These are phyloP conservation scores for Zele albiditarsus DNA, from an alignment of 2,888 invertebrate genomes.

Conservation along the genomic window DNA sequence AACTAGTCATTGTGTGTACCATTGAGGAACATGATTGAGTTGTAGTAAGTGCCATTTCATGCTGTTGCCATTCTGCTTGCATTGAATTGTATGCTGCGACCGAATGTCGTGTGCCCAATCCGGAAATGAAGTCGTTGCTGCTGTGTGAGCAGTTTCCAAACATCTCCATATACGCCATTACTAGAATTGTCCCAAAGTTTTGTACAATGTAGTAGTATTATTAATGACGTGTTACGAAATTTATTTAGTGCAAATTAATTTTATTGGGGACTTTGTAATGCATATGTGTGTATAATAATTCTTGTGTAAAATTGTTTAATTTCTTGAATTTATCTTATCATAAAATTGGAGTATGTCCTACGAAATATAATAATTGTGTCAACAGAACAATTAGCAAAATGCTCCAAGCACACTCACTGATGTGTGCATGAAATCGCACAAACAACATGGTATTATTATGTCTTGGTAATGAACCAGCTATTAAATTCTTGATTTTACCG, in stretches of 20 bases:
- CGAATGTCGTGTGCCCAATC: constrained; percentile 84
- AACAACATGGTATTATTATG: constrained; percentile 52
- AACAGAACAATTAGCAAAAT: constrained; percentile 4
- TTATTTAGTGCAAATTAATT: neutral
- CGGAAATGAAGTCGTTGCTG: constrained; percentile 82
- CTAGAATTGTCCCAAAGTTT: constrained; percentile 74
- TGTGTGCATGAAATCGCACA: constrained; percentile 54
- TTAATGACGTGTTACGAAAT: neutral
- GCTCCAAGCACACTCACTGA: constrained; percentile 52
- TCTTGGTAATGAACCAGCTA: neutral
- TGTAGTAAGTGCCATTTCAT: constrained; percentile 74
- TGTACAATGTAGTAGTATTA: constrained; percentile 11
- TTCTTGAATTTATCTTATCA: neutral
- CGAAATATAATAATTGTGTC: neutral
- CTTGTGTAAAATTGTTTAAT: neutral
- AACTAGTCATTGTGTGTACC: constrained; percentile 66
- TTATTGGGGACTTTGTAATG: neutral
- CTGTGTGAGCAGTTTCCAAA: constrained; percentile 91
- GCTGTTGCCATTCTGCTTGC: constrained; percentile 76
- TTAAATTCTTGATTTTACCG: constrained; percentile 7
- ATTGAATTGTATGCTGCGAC: constrained; percentile 85
- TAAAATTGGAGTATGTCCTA: neutral
- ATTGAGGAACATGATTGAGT: constrained; percentile 77
- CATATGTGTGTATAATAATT: neutral
- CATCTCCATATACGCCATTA: constrained; percentile 98